Evolutionary conservation across 2,888 invertebrate genomes (phyloP), one percentile per base, ranked within the genome.

Genomic region (Imbricaverruca yamaguchii): DNA sequence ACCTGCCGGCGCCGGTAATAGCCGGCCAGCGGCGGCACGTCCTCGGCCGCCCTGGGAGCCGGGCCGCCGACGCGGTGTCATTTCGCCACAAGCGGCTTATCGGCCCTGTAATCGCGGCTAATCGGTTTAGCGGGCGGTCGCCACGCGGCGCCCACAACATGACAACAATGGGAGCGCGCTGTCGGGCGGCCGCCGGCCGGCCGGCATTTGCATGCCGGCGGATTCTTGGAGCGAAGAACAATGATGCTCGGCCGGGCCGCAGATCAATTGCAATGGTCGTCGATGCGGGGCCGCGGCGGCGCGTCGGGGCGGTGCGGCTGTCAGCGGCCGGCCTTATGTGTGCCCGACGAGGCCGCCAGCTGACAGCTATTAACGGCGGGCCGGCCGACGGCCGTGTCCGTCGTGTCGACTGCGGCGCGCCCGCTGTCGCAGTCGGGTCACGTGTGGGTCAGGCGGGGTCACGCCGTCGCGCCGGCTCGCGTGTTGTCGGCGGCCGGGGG

Each of bases 71-170:
- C 65, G 65, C 65, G 65, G 65, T 65, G 65, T 65, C 65, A 65
- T 23, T 23, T 12, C 65, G 65, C 74, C 74, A 21, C 74, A 15
- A 15, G 18, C 74, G 53, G 18, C 74, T 74, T 74, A 25, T 74
- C 74, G 25, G 15, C 53, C 6, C 25, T 74, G 74, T 74, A 74
- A 74, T 74, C 74, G 74, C 74, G 11, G 74, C 74, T 74, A 74
- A 74, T 74, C 74, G 74, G 74, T 74, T 74, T 74, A 74, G 74
- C 15, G 53, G 74, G 69, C 74, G 23, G 74, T 18, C 74, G 74
- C 53, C 74, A 12, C 74, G 74, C 18, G 8, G 74, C 53, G 74
- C 74, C 53, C 74, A 39, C 74, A 53, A 74, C 74, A 53, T 74
- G 74, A 25, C 74, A 74, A 74, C 74, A 74, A 74, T 53, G 74